Evolutionary conservation across 2,797 vertebrate species (phyloP), one percentile per base, ranked within the genome.

Genomic region (Petrocephalus schoutedeni): DNA sequence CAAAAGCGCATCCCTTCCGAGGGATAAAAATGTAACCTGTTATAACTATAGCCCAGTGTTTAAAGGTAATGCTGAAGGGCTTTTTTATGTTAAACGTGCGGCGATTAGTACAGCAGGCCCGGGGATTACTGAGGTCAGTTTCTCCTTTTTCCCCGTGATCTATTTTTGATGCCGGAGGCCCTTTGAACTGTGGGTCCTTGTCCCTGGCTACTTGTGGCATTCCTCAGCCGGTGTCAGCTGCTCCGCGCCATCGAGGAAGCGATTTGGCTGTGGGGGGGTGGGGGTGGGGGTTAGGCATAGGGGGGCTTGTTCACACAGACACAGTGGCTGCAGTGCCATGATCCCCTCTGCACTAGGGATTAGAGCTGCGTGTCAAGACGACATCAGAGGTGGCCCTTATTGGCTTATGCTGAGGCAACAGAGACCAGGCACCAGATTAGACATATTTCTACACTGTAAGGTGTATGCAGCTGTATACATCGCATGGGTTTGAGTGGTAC

Each of bases 141-240:
- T 19, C 57, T 51, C 56, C 87, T 84, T 45, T 61, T 28, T 64
- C 53, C 56, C 57, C 56, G 36, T 83, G 28, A 80, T 83, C 87
- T 83, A 88, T 83, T 83, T 88, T 53, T 53, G 87, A 84, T 2
- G 57, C 21, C 41, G 28, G 82, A 59, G 87, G 16, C 82, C 87
- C 84, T 88, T 51, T 32, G 32, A 36, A 74, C 67, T 74, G 23
- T 49, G 23, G 87, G 23, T 51, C 80, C 45, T 85, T 28, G 41
- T 71, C 23, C 80, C 51, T 32, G 74, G 36, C 87, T 71, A 77
- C 87, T 9, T 23, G 87, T 54, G 36, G 74, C 77, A 80, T 80
- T 87, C 87, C 87, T 87, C 87, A 54, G 67, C 53, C 32, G 9
- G 67, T 58, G 67, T 87, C 87, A 88, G 87, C 87, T 88, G 87